A percentile compares a stretch with the other conserved stretches of the same genome.
Evolutionary conservation across 2,113 vertebrate genomes (phyloP).

Genomic region (Odocoileus hemionus): DNA sequence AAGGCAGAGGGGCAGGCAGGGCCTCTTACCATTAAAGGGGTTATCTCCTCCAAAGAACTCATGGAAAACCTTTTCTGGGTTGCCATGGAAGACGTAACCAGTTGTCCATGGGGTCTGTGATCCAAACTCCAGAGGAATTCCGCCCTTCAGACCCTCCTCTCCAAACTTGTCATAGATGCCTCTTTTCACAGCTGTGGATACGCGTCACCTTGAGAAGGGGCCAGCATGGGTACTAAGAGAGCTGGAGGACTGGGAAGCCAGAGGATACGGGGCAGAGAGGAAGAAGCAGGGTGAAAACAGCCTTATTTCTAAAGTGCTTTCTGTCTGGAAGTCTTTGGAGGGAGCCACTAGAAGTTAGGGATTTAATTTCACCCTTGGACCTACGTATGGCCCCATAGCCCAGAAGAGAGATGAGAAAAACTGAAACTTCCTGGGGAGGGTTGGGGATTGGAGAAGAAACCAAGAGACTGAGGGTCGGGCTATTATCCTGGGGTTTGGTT

Average conservation of each 20-base stretch:
- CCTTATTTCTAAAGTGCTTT: not conserved
- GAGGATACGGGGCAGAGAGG: not conserved
- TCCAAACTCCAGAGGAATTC: constrained; percentile 86
- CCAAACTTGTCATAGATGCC: constrained; percentile 95
- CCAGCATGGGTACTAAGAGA: not conserved
- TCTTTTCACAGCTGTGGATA: constrained; percentile 86
- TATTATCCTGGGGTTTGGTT: not conserved
- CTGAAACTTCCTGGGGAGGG: not conserved
- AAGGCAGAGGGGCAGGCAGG: not conserved
- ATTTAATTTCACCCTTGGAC: not conserved
- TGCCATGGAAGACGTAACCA: constrained; percentile 91
- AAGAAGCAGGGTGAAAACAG: not conserved
- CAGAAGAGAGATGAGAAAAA: not conserved
- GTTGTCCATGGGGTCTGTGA: constrained; percentile 84
- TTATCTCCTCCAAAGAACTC: constrained; percentile 95
- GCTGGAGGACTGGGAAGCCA: not conserved
- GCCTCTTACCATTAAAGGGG: constrained; percentile 88
- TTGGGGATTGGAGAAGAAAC: not conserved
- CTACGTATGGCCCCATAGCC: not conserved
- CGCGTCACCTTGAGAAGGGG: not conserved
- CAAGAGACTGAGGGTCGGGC: not conserved
- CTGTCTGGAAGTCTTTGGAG: not conserved
- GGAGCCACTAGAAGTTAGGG: not conserved
- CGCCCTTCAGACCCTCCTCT: constrained; percentile 92
- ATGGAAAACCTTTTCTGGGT: constrained; percentile 89